A percentile compares a stretch with the other conserved stretches of the same genome.
Evolutionary conservation across 2,113 vertebrate genomes (phyloP).

Genomic region (Alces alces): DNA sequence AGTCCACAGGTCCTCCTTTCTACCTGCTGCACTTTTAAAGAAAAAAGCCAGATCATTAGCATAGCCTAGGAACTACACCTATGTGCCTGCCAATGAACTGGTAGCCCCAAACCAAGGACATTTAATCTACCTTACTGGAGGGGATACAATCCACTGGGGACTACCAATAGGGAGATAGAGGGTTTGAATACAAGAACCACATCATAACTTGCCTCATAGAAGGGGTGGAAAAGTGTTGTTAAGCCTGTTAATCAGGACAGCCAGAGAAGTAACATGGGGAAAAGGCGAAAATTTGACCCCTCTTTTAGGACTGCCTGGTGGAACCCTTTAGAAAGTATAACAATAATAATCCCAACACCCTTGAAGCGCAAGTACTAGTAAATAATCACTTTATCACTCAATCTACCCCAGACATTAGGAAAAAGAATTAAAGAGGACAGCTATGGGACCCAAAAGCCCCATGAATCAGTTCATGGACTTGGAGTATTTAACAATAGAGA

Average conservation of each 20-base stretch:
- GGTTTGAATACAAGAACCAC: not conserved
- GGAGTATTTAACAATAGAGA: not conserved
- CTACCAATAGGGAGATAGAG: not conserved
- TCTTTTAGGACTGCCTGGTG: not conserved
- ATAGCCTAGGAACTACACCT: not conserved
- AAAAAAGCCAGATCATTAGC: not conserved
- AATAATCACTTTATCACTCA: not conserved
- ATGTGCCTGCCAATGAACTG: not conserved
- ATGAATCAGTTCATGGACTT: not conserved
- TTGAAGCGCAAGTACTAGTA: not conserved
- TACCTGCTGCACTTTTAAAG: not conserved
- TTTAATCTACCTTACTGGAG: not conserved
- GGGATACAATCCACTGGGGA: not conserved
- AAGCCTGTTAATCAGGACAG: not conserved
- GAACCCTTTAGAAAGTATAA: not conserved
- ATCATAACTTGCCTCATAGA: not conserved
- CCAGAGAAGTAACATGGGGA: not conserved
- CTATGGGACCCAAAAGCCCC: not conserved
- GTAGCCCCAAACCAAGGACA: not conserved
- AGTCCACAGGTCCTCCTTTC: not conserved
- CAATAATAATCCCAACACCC: not conserved
- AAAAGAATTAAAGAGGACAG: not conserved
- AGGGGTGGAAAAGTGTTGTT: not conserved
- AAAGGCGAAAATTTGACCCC: not conserved
- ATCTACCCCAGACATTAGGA: not conserved